Evolutionary conservation across 2,888 invertebrate genomes (phyloP), one percentile per base, ranked within the genome.

Genomic region (Exephanes ischioxanthus): DNA sequence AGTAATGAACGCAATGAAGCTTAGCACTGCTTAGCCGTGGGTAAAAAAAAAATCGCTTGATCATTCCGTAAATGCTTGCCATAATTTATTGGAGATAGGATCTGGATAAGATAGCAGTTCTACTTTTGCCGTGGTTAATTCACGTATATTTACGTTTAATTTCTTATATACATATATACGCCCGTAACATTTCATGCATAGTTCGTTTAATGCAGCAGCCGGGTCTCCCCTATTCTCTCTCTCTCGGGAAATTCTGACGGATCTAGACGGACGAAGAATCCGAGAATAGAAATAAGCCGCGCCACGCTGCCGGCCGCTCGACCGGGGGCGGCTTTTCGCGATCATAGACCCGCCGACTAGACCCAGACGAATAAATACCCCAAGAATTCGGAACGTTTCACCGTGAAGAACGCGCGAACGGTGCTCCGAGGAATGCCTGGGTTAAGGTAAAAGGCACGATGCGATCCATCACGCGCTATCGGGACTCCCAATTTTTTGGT

Each of bases 321-420:
- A 66, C 78, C 76, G 80, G 77, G 68, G 80, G 70, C 66, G 48
- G 66, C 73, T 70, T 73, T 79, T 48, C 48, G 70, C 81, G 66
- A 80, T 84, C 84, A 72, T 85, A 85, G 85, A 82, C 75, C 81
- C 85, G 82, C 75, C 76, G 85, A 51, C 79, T 85, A 85, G 82
- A 85, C 79, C 30, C 37, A 66, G 70, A 84, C 80, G 84, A 37
- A 63, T 84, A 75, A 73, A 41, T 78, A 70, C 61, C 22, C 19
- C 61, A 76, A 72, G 80, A 85, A 76, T 85, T 85, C 53, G 63
- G 51, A 80, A 68, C 22, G 61, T 67, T 83, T 73, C 73, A n/a
- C 19, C 72, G 67, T 66, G n/a, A 11, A 76, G 22, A 19, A 58
- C 71, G 63, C 72, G 68, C 55, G 33, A 55, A 55, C 26, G 53